phyloP scores from a whole-genome alignment of 2,888 invertebrate genomes.

The Hofmannophila pseudospretella region DNA sequence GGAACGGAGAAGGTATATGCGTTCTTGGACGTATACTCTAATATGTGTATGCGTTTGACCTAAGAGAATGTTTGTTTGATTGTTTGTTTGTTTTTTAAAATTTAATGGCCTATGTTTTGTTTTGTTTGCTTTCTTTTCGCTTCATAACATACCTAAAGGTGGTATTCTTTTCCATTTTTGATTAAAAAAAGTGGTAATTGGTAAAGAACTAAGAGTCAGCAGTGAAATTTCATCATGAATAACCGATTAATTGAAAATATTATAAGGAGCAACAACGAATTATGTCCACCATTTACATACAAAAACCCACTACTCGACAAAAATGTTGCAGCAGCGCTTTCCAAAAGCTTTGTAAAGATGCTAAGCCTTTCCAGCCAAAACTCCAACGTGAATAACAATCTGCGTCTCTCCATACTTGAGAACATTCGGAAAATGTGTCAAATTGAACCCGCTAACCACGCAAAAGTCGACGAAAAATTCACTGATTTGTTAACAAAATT shows the following conservation, averaged over 20 bases:
- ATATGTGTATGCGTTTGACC: too few species aligned
- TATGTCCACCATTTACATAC: slow-evolving; percentile 45
- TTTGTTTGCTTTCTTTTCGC: too few species aligned
- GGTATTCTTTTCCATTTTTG: too few species aligned
- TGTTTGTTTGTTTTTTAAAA: too few species aligned
- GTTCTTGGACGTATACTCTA: too few species aligned
- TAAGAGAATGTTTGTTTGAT: too few species aligned
- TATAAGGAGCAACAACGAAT: slow-evolving; percentile 39
- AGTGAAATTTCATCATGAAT: too few species aligned
- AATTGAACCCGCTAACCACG: slow-evolving; percentile 42
- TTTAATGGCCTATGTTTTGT: too few species aligned
- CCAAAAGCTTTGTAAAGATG: slow-evolving; percentile 57
- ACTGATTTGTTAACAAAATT: slow-evolving; percentile 36
- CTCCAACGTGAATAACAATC: slow-evolving; percentile 40
- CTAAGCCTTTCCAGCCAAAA: slow-evolving; percentile 41
- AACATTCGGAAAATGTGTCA: slow-evolving; percentile 54
- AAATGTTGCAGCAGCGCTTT: slow-evolving; percentile 46
- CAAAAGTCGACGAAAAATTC: slow-evolving; percentile 40
- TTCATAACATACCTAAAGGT: too few species aligned
- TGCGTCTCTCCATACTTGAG: slow-evolving; percentile 45
- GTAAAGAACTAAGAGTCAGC: too few species aligned
- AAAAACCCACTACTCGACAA: slow-evolving; percentile 55
- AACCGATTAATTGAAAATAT: slow-evolving; percentile 51
- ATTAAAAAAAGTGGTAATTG: too few species aligned
- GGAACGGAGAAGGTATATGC: too few species aligned